Percentiles rank a stretch among this genome's conserved stretches.
Conservation (phyloP, 2,797 vertebrate genomes). For the Chlorospingus flavigularis region DNA sequence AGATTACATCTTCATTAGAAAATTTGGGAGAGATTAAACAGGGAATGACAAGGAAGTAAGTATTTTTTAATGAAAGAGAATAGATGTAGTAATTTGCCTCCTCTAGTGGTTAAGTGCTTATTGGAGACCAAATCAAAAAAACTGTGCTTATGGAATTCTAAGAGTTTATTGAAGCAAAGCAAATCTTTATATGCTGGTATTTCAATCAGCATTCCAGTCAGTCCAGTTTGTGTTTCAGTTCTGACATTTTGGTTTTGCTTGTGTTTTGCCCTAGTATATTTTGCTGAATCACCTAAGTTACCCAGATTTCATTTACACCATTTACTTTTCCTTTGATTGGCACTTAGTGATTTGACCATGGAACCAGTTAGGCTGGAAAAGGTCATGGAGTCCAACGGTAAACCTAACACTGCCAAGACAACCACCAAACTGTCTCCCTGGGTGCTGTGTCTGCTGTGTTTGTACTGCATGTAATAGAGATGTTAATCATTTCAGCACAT, state of each 20-base stretch:
- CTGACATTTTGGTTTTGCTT: not conserved
- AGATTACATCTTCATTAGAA: conserved; percentile 50
- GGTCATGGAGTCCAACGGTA: fast-evolving
- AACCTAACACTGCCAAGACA: not conserved
- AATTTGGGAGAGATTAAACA: conserved; percentile 65
- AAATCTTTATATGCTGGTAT: not conserved
- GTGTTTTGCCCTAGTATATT: not conserved
- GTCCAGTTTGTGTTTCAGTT: not conserved
- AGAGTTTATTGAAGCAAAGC: not conserved
- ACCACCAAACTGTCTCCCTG: not conserved
- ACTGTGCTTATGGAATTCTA: not conserved
- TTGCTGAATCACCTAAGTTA: not conserved
- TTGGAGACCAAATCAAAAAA: not conserved
- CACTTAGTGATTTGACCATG: not conserved
- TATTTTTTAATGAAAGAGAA: not conserved
- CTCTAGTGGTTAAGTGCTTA: not conserved
- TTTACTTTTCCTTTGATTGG: not conserved
- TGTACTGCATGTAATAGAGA: fast-evolving
- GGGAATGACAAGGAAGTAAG: conserved; percentile 59
- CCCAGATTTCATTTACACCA: not conserved
- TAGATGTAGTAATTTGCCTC: not conserved
- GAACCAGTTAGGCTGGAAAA: not conserved
- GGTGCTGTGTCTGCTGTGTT: fast-evolving
- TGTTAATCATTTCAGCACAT: not conserved
- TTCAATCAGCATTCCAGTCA: not conserved